A percentile compares a stretch with the other conserved stretches of the same genome.
Conservation (phyloP, 2,888 invertebrate species). For the Vanessa cardui region DNA sequence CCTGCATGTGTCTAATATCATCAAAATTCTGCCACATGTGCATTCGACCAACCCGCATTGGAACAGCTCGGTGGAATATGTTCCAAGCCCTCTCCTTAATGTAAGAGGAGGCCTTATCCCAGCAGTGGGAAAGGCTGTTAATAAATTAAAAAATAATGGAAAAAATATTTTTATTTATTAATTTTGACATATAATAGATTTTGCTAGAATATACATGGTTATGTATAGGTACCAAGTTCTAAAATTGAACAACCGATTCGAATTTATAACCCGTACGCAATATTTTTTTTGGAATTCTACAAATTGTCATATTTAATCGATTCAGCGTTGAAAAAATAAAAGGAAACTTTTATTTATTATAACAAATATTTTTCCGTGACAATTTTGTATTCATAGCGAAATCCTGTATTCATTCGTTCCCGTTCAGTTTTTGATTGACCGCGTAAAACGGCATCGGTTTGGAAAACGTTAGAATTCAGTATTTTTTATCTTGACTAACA, state of each 20-base stretch:
- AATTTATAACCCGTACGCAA: constrained; percentile 3
- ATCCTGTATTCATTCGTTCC: constrained; percentile 37
- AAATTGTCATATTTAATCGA: constrained; percentile 25
- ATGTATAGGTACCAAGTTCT: background rate
- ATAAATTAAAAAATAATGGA: too few relatives aligned
- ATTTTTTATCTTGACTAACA: constrained; percentile 16
- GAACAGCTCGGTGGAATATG: too few relatives aligned
- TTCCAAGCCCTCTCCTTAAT: too few relatives aligned
- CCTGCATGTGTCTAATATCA: too few relatives aligned
- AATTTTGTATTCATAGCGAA: constrained; percentile 36
- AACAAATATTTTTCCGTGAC: constrained; percentile 28
- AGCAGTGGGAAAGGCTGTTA: too few relatives aligned
- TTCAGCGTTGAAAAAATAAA: constrained; percentile 17
- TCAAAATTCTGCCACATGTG: too few relatives aligned
- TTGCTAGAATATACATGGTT: background rate
- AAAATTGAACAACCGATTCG: constrained; percentile 8
- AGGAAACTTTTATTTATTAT: constrained; percentile 31
- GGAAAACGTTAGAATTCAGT: constrained; percentile 27
- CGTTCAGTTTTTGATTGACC: constrained; percentile 33
- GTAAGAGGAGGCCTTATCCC: too few relatives aligned
- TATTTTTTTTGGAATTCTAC: constrained; percentile 10
- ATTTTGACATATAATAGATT: background rate
- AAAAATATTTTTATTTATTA: too few relatives aligned
- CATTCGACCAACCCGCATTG: too few relatives aligned
- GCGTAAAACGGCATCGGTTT: constrained; percentile 28